A percentile compares a stretch with the other conserved stretches of the same genome.
These are phyloP conservation scores for Ceriagrion tenellum DNA, from an alignment of 2,888 invertebrate species.

Conservation along the genomic window DNA sequence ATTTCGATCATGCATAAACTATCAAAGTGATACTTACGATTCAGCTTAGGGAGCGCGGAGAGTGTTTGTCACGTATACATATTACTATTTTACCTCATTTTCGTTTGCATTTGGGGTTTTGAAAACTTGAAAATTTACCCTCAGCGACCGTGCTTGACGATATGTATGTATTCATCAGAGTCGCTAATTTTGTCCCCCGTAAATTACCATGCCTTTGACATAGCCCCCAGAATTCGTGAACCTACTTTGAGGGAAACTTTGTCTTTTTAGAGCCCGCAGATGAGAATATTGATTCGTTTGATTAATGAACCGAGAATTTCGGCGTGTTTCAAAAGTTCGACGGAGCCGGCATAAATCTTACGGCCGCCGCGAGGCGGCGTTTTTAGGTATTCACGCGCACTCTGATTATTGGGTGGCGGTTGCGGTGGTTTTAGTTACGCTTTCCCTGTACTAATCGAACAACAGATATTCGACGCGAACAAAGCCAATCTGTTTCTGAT, in stretches of 20 bases:
- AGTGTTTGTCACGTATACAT: too few species aligned
- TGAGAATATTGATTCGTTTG: neutral
- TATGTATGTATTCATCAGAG: neutral
- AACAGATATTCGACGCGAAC: neutral
- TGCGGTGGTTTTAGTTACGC: neutral
- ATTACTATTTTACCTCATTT: too few species aligned
- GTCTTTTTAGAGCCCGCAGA: neutral
- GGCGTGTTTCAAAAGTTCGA: neutral
- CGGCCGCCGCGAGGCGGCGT: neutral
- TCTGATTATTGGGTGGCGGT: neutral
- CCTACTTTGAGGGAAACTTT: neutral
- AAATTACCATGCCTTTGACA: neutral
- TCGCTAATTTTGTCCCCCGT: neutral
- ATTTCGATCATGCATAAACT: too few species aligned
- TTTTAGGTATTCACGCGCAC: slow-evolving; percentile 17
- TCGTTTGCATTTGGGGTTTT: too few species aligned
- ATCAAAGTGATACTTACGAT: too few species aligned
- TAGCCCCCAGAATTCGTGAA: neutral
- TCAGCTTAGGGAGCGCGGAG: too few species aligned
- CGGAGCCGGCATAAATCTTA: neutral
- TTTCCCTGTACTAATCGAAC: neutral
- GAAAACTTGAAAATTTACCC: too few species aligned
- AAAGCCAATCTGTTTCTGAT: slow-evolving; percentile 7
- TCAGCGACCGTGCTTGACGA: neutral
- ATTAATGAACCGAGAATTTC: neutral